phyloP scores from a whole-genome alignment of 2,888 invertebrate species.

The Pyrrhosoma nymphula region DNA sequence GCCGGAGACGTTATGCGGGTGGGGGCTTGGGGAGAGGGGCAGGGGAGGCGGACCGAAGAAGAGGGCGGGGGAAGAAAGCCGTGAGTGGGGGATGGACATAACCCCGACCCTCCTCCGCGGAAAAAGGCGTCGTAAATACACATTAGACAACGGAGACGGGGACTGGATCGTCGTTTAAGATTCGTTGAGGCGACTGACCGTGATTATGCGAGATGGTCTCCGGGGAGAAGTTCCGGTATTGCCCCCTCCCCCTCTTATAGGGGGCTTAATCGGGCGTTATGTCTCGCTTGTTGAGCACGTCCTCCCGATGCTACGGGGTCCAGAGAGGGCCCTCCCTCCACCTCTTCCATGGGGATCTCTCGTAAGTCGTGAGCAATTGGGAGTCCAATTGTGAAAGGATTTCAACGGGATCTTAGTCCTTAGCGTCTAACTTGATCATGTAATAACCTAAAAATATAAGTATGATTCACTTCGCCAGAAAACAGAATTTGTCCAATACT shows the following conservation, averaged over 20 bases:
- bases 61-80: neutral
- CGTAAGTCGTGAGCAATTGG: neutral
- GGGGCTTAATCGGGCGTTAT: neutral
- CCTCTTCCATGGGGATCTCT: neutral
- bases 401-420: no score
- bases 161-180: neutral
- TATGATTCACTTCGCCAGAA: neutral
- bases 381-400: neutral
- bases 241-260: neutral
- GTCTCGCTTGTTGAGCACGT: neutral
- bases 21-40: neutral
- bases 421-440: no score
- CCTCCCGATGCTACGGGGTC: neutral
- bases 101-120: neutral
- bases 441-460: no score
- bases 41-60: neutral
- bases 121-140: constrained; percentile 1
- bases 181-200: neutral
- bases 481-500: neutral
- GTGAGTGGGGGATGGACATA: neutral
- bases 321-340: neutral
- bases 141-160: neutral
- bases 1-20: neutral
- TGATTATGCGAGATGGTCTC: neutral
- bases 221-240: neutral